A percentile compares a stretch with the other conserved stretches of the same genome.
Evolutionary conservation across 2,797 vertebrate genomes (phyloP).

Genomic region (Pygocentrus nattereri): DNA sequence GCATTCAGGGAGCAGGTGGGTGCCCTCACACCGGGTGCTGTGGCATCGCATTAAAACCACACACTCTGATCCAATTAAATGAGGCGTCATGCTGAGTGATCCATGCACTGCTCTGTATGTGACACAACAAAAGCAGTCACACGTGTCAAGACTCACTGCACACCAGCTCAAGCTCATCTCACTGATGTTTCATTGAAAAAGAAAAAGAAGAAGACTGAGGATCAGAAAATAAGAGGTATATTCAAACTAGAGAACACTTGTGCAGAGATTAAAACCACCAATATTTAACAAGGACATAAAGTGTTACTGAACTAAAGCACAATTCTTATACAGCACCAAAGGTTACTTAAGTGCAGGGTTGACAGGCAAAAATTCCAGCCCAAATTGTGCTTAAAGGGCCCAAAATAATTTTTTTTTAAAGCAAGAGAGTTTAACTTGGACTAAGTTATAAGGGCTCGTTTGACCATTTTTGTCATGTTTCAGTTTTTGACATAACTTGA

Average conservation of each 20-base stretch:
- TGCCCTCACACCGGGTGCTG: background rate
- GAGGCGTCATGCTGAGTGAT: background rate
- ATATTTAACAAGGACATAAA: background rate
- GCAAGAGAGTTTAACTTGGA: too few relatives aligned
- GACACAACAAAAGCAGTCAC: background rate
- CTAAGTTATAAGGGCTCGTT: too few relatives aligned
- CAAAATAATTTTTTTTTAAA: too few relatives aligned
- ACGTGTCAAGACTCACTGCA: background rate
- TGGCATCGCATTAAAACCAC: slow-evolving; percentile 1
- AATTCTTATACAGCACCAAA: too few relatives aligned
- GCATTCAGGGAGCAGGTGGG: background rate
- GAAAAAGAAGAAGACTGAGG: background rate
- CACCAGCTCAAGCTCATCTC: background rate
- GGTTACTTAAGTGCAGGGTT: too few relatives aligned
- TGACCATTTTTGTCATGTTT: too few relatives aligned
- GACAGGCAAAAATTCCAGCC: too few relatives aligned
- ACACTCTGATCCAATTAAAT: slow-evolving; percentile 10
- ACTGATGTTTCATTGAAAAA: background rate
- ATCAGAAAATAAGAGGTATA: background rate
- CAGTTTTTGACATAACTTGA: too few relatives aligned
- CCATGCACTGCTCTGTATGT: background rate
- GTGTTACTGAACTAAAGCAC: too few relatives aligned
- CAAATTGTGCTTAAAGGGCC: too few relatives aligned
- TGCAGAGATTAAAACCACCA: background rate
- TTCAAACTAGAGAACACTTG: background rate